Conservation (phyloP, 2,888 invertebrate species). For the Tridacna gigas region DNA sequence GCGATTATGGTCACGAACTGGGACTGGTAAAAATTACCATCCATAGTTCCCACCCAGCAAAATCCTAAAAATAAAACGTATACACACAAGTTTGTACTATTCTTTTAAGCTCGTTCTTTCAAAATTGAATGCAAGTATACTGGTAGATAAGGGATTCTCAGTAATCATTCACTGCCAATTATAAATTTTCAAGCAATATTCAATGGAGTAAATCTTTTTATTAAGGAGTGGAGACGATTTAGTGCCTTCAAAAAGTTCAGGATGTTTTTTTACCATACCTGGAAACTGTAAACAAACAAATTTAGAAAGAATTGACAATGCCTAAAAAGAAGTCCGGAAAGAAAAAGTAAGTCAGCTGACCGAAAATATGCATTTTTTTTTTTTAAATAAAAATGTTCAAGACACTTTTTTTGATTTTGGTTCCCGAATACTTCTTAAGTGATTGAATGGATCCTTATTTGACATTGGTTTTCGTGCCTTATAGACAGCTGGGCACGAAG, state of each 20-base stretch:
- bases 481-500: no score
- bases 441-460: background rate
- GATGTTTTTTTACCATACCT: constrained; percentile 41
- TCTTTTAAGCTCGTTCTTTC: no score
- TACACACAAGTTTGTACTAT: no score
- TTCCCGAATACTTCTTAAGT: background rate
- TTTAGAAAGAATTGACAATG: constrained; percentile 20
- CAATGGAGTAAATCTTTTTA: no score
- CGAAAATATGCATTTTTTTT: background rate
- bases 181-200: no score
- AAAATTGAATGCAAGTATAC: no score
- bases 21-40: background rate
- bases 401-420: background rate
- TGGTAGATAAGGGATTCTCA: no score
- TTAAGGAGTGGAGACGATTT: background rate
- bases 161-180: no score
- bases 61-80: no score
- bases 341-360: constrained; percentile 49
- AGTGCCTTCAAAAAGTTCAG: background rate
- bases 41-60: no score
- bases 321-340: constrained; percentile 63
- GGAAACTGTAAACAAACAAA: constrained; percentile 64
- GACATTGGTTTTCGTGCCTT: constrained; percentile 20
- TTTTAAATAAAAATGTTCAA: background rate
- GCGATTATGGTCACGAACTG: background rate